Evolutionary conservation across 2,113 vertebrate species (phyloP).

Genomic region (Melanocharis versteri): DNA sequence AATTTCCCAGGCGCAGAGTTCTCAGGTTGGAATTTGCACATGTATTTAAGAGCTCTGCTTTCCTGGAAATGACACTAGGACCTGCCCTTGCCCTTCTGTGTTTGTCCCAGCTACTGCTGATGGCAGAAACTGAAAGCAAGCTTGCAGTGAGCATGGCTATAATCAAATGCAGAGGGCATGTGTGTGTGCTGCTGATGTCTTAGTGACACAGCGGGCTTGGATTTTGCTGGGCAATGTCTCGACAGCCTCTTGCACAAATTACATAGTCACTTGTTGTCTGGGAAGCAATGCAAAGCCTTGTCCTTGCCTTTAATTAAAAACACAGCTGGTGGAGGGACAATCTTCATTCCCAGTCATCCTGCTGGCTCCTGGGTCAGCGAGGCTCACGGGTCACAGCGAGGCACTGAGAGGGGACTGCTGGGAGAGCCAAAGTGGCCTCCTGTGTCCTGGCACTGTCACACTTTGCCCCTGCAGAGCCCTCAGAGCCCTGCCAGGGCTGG

Average conservation of each 20-base stretch:
- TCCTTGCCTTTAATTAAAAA: slow-evolving; percentile 10
- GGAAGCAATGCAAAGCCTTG: neutral
- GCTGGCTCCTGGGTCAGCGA: neutral
- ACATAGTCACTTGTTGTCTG: neutral
- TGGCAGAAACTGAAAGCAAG: neutral
- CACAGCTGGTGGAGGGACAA: neutral
- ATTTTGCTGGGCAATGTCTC: neutral
- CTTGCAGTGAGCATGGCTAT: neutral
- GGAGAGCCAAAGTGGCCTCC: neutral
- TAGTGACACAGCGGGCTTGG: neutral
- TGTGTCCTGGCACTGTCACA: neutral
- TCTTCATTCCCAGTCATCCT: neutral
- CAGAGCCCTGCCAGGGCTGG: neutral
- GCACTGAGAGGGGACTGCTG: neutral
- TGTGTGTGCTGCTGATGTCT: neutral
- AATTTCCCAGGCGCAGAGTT: neutral
- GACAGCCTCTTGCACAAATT: neutral
- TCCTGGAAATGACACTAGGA: slow-evolving; percentile 20
- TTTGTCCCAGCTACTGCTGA: neutral
- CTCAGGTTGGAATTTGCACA: slow-evolving; percentile 14
- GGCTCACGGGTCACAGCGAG: neutral
- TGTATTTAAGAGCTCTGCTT: slow-evolving; percentile 12
- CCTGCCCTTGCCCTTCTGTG: neutral
- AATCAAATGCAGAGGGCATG: neutral
- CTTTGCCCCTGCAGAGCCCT: neutral